These are phyloP conservation scores for Gandaritis pyraliata DNA, from an alignment of 2,888 invertebrate genomes.

Conservation along the genomic window DNA sequence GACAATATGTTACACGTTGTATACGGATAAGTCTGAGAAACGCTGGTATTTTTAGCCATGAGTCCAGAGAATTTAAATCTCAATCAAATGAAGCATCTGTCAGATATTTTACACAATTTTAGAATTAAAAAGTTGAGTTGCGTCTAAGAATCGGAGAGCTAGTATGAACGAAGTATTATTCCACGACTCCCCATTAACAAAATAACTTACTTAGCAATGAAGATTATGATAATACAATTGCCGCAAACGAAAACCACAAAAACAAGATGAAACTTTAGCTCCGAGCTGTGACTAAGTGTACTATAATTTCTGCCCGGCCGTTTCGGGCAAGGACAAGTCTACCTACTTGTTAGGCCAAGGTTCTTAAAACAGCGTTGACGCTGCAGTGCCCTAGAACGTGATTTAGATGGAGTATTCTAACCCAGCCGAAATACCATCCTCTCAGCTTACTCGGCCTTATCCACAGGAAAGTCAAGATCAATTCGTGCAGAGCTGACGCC, in stretches of 20 bases:
- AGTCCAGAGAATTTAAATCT: background rate
- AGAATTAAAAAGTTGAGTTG: too few relatives aligned
- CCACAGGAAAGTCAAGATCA: too few relatives aligned
- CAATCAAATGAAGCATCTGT: too few relatives aligned
- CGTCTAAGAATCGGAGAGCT: too few relatives aligned
- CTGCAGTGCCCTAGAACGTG: too few relatives aligned
- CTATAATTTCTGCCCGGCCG: constrained; percentile 36
- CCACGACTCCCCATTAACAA: constrained; percentile 5
- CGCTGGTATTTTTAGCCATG: background rate
- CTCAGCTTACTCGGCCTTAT: too few relatives aligned
- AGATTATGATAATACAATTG: constrained; percentile 25
- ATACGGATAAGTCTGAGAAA: background rate
- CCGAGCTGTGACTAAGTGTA: constrained; percentile 38
- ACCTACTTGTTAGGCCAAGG: constrained; percentile 1
- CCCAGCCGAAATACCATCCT: too few relatives aligned
- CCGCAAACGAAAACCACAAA: constrained; percentile 25
- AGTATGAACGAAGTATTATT: background rate
- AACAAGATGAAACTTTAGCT: constrained; percentile 38
- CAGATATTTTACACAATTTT: too few relatives aligned
- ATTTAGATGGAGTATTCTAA: too few relatives aligned
- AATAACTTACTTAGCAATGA: constrained; percentile 15
- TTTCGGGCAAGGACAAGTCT: constrained; percentile 37
- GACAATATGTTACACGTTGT: too few relatives aligned
- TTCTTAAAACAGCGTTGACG: background rate
- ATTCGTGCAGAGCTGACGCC: too few relatives aligned